Percentiles rank a stretch among this genome's conserved stretches.
These are phyloP conservation scores for Nephotettix cincticeps DNA, from an alignment of 1,140 invertebrate species.

Conservation along the genomic window DNA sequence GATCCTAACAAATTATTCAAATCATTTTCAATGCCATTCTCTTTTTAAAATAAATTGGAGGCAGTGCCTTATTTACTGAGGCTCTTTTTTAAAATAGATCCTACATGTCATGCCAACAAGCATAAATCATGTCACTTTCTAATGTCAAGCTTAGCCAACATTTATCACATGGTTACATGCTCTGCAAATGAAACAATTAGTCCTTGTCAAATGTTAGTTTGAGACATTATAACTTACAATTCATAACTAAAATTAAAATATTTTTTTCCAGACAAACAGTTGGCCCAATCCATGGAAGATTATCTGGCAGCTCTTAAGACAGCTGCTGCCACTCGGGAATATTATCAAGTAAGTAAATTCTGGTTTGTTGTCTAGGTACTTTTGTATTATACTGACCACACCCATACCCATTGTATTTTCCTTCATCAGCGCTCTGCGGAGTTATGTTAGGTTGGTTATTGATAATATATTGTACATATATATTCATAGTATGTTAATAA, in stretches of 20 bases:
- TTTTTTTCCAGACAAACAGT: slow-evolving; percentile 36
- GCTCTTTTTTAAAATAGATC: neutral
- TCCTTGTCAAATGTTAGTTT: neutral
- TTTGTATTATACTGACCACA: too few relatives aligned
- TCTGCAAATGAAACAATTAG: neutral
- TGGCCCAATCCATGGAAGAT: slow-evolving; percentile 34
- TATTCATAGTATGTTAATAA: too few relatives aligned
- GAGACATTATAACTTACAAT: neutral
- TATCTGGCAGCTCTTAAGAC: slow-evolving; percentile 34
- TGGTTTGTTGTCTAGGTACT: too few relatives aligned
- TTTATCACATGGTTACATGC: neutral
- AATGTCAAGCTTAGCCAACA: neutral
- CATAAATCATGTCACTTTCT: neutral
- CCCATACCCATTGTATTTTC: too few relatives aligned
- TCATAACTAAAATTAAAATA: neutral
- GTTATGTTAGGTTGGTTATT: too few relatives aligned
- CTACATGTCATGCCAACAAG: neutral
- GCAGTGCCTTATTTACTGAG: too few relatives aligned
- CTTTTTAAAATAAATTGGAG: too few relatives aligned
- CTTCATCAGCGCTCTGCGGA: too few relatives aligned
- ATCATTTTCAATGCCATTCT: too few relatives aligned
- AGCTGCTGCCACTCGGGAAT: slow-evolving; percentile 30
- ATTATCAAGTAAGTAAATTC: slow-evolving; percentile 21
- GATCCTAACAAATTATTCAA: too few relatives aligned
- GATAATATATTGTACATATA: too few relatives aligned